These are phyloP conservation scores for Philantomba maxwellii DNA, from an alignment of 2,113 vertebrate genomes.

Conservation along the genomic window DNA sequence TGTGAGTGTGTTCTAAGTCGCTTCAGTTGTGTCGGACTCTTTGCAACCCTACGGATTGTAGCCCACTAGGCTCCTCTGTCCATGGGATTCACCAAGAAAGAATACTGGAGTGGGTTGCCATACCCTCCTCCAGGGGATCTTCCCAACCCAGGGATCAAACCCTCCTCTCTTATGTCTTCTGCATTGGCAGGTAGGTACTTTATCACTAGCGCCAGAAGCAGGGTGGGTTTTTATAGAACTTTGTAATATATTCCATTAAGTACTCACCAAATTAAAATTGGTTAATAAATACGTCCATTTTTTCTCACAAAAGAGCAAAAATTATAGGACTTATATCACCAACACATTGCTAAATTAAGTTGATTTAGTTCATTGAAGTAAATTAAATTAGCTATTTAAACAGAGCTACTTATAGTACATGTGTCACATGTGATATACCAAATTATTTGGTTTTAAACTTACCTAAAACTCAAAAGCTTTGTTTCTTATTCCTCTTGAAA, in stretches of 20 bases:
- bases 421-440: rapidly evolving
- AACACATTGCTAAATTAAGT: background rate
- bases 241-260: background rate
- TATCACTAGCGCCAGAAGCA: background rate
- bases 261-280: background rate
- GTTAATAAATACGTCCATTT: background rate
- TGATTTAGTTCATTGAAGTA: background rate
- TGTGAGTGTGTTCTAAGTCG: background rate
- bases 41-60: background rate
- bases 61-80: background rate
- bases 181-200: background rate
- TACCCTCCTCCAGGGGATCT: background rate
- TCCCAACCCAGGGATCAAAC: background rate
- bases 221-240: background rate
- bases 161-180: background rate
- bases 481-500: background rate
- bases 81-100: background rate
- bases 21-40: background rate
- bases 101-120: background rate
- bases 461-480: background rate
- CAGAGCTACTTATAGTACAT: background rate
- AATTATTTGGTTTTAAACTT: background rate
- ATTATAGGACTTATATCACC: background rate
- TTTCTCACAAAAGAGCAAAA: background rate
- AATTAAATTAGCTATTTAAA: background rate